Percentiles rank a stretch among this genome's conserved stretches.
phyloP scores from a whole-genome alignment of 2,797 vertebrate species.

The Bufotes viridis region DNA sequence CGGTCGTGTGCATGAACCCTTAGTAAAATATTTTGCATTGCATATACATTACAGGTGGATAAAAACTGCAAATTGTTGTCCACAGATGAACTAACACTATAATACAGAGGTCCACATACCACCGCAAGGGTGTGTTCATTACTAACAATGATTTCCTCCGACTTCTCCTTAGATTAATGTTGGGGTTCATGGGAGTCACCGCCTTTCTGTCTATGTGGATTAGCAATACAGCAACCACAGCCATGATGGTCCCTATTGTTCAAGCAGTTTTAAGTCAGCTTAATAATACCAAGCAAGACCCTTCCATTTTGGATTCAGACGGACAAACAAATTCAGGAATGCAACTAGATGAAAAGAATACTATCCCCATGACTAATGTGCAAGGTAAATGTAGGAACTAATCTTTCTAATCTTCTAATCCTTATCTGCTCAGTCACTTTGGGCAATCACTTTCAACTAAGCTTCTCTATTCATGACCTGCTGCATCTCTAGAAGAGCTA shows the following conservation, averaged over 20 bases:
- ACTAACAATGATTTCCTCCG: neutral
- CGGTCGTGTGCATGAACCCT: too few relatives aligned
- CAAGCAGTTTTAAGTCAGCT: conserved; percentile 91
- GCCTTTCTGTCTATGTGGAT: conserved; percentile 99
- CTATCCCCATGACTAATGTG: conserved; percentile 69
- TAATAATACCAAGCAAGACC: conserved; percentile 72
- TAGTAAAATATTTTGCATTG: too few relatives aligned
- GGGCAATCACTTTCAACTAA: too few relatives aligned
- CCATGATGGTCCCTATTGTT: conserved; percentile 98
- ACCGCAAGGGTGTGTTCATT: neutral
- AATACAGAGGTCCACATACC: neutral
- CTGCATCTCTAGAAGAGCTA: too few relatives aligned
- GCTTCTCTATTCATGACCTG: too few relatives aligned
- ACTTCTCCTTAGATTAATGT: conserved; percentile 83
- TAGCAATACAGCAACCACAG: conserved; percentile 96
- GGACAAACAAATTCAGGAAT: conserved; percentile 65
- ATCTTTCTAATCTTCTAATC: too few relatives aligned
- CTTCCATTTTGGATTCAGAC: conserved; percentile 61
- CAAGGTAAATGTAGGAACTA: conserved; percentile 70
- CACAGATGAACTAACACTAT: neutral
- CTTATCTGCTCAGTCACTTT: too few relatives aligned
- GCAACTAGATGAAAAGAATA: conserved; percentile 73
- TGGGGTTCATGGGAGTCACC: conserved; percentile 94
- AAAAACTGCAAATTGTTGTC: neutral
- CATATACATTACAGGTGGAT: neutral